phyloP scores from a whole-genome alignment of 2,113 vertebrate genomes.

The Centropus unirufus region DNA sequence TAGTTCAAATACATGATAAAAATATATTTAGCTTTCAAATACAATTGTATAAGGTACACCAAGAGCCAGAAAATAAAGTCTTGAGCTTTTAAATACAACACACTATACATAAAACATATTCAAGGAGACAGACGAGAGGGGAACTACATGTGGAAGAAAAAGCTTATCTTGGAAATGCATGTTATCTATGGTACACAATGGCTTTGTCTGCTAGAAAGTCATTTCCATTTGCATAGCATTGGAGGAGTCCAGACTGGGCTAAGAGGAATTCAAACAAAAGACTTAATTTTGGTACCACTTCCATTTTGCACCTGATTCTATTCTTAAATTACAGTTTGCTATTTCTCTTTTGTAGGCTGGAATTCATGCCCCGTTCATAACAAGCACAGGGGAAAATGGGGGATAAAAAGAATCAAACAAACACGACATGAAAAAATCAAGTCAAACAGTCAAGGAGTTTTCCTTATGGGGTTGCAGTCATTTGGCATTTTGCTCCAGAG shows the following conservation, averaged over 20 bases:
- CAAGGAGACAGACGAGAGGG: constrained; percentile 20
- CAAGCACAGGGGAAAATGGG: neutral
- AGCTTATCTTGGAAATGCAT: neutral
- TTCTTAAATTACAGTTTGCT: neutral
- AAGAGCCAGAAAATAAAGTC: constrained; percentile 77
- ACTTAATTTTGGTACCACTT: constrained; percentile 49
- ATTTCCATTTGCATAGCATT: neutral
- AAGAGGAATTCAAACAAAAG: neutral
- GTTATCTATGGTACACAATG: neutral
- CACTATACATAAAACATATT: constrained; percentile 55
- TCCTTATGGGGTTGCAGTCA: neutral
- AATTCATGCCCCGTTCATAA: neutral
- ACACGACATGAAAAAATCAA: neutral
- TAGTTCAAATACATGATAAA: constrained; percentile 64
- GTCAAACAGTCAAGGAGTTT: neutral
- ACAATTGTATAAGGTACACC: constrained; percentile 64
- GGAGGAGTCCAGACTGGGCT: neutral
- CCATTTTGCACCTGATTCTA: constrained; percentile 5
- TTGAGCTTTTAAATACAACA: constrained; percentile 75
- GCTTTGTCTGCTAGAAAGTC: neutral
- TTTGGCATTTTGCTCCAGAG: constrained; percentile 83
- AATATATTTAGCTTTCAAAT: constrained; percentile 78
- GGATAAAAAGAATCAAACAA: no score
- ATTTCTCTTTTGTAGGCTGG: neutral
- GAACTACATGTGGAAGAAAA: constrained; percentile 1